Base-by-base conservation (phyloP, 2,797 vertebrate genomes). In the Balearica regulorum region DNA sequence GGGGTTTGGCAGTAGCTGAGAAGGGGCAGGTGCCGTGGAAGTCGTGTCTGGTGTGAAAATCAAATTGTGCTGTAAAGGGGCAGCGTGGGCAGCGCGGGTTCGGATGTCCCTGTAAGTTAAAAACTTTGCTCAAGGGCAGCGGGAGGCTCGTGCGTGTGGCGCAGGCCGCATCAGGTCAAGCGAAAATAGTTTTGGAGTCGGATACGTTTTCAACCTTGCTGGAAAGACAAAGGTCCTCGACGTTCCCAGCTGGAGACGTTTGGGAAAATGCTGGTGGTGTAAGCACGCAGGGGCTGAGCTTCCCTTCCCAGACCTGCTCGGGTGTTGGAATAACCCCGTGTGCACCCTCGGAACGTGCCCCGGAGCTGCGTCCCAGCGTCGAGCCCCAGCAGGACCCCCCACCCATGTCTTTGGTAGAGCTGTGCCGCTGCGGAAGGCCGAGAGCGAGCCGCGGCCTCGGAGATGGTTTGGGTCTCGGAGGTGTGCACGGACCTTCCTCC, bases 61-160 rank as follows among this genome's bases (percentile, higher is more conserved):
- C 20, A 2, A 9, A 2, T 2, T 22, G 64, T 51, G 46, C 61
- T 61, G 1, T 11, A 13, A 20, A 16, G 76, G 64, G 16, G 12
- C 64, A 26, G 43, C 0, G 33, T 3, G 87, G 87, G 46, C 48
- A 29, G 4, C 0, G 0, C 12, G 62, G 1, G 26, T 71, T 20
- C 51, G 35, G 22, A 25, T 15, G 28, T 4, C 58, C 24, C 17
- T 54, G 43, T 11, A 49, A 18, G 5, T 61, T 19, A 11, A 16
- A 2, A 24, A 0, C 72, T 17, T 9, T 4, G 12, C 0, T 7
- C 5, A 31, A 7, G 18, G 33, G 70, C 53, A 39, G 61, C 1
- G 13, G 81, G 53, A 71, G 55, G 64, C 33, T 75, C 0, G 1
- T 9, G 49, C 5, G 0, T 1, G n/a, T 2, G 55, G 48, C 0